These are phyloP conservation scores for Taenaris catops DNA, from an alignment of 2,888 invertebrate genomes.

Conservation along the genomic window DNA sequence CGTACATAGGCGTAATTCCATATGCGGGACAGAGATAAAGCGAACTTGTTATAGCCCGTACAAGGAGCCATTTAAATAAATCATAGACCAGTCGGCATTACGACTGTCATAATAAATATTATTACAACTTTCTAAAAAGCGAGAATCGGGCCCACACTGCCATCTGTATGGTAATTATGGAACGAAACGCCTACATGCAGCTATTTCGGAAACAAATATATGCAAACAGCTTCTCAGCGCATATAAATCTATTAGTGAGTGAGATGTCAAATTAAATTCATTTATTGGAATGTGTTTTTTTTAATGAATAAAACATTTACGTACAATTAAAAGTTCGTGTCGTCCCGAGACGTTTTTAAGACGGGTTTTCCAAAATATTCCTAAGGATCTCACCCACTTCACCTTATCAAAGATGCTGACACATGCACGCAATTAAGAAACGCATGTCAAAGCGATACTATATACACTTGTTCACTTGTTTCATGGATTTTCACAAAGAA, in stretches of 20 bases:
- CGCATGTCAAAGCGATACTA: too few relatives aligned
- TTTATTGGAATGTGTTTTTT: conserved; percentile 20
- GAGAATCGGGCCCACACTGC: conserved; percentile 33
- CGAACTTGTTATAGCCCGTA: conserved; percentile 19
- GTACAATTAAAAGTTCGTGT: too few relatives aligned
- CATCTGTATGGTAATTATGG: conserved; percentile 38
- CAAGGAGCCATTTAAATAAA: conserved; percentile 30
- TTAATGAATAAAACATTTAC: conserved; percentile 29
- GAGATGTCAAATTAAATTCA: conserved; percentile 32
- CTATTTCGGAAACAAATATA: conserved; percentile 31
- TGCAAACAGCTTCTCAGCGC: conserved; percentile 32
- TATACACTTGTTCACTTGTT: too few relatives aligned
- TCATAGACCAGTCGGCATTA: conserved; percentile 30
- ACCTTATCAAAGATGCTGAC: too few relatives aligned
- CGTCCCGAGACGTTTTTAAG: too few relatives aligned
- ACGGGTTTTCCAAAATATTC: too few relatives aligned
- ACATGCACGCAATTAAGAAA: too few relatives aligned
- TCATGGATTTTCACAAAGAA: too few relatives aligned
- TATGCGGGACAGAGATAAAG: conserved; percentile 13
- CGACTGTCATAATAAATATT: conserved; percentile 36
- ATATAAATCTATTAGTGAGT: conserved; percentile 34
- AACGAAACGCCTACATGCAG: conserved; percentile 29
- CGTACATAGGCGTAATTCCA: background rate
- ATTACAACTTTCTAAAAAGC: conserved; percentile 38
- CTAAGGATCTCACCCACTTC: too few relatives aligned